Percentiles rank a stretch among this genome's conserved stretches.
Evolutionary conservation across 2,888 invertebrate species (phyloP).

Genomic region (Ellobium chinense): DNA sequence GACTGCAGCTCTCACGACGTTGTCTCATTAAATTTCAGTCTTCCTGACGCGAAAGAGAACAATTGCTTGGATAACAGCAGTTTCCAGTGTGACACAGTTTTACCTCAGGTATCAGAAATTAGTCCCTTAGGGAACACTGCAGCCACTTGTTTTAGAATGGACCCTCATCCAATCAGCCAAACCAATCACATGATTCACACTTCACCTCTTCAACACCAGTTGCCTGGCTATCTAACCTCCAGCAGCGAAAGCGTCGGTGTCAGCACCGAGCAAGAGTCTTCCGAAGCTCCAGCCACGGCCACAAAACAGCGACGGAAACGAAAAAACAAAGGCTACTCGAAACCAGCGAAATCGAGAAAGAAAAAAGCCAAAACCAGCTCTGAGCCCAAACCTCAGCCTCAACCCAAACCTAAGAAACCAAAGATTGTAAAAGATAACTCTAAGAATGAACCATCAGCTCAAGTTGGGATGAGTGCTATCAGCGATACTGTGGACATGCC

Average conservation of each 20-base stretch:
- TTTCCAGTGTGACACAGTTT: neutral
- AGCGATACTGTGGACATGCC: neutral
- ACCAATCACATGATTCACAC: neutral
- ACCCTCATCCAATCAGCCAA: neutral
- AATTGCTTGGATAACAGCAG: neutral
- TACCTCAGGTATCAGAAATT: neutral
- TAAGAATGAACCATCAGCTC: neutral
- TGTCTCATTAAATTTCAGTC: neutral
- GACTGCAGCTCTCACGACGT: neutral
- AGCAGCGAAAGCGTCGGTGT: neutral
- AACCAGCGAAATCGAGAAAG: constrained; percentile 13
- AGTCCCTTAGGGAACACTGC: neutral
- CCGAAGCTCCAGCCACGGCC: neutral
- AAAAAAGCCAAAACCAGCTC: neutral
- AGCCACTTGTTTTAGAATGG: neutral
- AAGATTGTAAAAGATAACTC: neutral
- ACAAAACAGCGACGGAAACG: constrained; percentile 28
- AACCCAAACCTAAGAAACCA: neutral
- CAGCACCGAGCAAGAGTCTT: neutral
- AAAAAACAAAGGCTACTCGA: constrained; percentile 28
- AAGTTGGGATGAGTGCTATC: neutral
- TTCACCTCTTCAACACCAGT: neutral
- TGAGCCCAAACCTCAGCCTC: neutral
- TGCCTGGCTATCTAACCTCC: neutral
- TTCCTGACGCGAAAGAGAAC: neutral